These are phyloP conservation scores for Andrena trimmerana DNA, from an alignment of 2,888 invertebrate species.

Conservation along the genomic window DNA sequence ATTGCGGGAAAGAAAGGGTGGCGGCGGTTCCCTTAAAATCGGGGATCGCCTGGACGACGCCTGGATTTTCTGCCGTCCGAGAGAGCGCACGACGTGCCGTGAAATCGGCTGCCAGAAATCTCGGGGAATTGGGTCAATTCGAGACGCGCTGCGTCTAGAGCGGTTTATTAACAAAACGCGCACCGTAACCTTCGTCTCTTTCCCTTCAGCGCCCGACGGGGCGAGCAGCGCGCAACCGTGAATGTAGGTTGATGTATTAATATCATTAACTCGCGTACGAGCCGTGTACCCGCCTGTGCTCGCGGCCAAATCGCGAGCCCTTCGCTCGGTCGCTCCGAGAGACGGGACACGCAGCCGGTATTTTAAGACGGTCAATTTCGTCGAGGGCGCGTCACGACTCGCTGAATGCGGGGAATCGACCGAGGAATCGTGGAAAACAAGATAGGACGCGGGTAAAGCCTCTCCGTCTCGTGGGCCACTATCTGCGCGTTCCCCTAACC, in stretches of 20 bases:
- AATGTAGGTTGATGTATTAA: conserved; percentile 75
- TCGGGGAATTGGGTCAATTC: conserved; percentile 75
- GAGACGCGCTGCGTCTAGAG: conserved; percentile 47
- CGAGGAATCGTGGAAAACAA: neutral
- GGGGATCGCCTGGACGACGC: neutral
- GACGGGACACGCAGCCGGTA: conserved; percentile 27
- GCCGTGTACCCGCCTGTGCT: conserved; percentile 19
- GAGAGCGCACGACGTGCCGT: conserved; percentile 32
- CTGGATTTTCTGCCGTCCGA: conserved; percentile 5
- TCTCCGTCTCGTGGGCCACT: neutral
- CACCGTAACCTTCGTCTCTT: conserved; percentile 66
- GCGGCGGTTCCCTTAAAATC: neutral
- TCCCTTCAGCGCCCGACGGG: conserved; percentile 28
- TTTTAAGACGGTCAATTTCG: conserved; percentile 49
- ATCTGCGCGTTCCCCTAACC: neutral
- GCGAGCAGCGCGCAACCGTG: conserved; percentile 12
- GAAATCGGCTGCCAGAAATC: conserved; percentile 73
- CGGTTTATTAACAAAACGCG: conserved; percentile 73
- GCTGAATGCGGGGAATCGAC: conserved; percentile 13
- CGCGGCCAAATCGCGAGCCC: conserved; percentile 50
- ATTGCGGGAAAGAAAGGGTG: neutral
- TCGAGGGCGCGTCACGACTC: conserved; percentile 23
- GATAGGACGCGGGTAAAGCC: neutral
- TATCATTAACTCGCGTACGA: conserved; percentile 62
- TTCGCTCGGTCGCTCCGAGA: conserved; percentile 17